Percentiles rank a stretch among this genome's conserved stretches.
phyloP scores from a whole-genome alignment of 2,797 vertebrate genomes.

The Hemitrygon akajei region DNA sequence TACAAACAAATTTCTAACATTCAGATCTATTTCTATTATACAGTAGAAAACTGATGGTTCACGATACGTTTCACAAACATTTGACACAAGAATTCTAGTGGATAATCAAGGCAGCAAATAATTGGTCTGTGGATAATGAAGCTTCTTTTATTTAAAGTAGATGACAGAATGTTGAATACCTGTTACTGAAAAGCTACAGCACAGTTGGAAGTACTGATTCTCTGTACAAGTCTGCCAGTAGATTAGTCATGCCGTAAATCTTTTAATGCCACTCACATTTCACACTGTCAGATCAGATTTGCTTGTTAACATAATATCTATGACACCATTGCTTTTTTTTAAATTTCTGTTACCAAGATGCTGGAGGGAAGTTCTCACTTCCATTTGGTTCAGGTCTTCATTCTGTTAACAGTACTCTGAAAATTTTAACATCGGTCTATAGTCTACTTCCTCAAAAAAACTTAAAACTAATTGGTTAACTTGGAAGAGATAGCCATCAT shows the following conservation, averaged over 20 bases:
- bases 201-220: not conserved
- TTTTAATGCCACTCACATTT: not conserved
- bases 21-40: not conserved
- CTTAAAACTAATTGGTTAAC: too few species aligned
- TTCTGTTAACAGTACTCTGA: not conserved
- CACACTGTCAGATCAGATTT: not conserved
- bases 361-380: too few species aligned
- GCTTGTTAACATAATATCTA: not conserved
- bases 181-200: not conserved
- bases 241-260: not conserved
- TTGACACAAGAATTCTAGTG: not conserved
- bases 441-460: not conserved
- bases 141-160: not conserved
- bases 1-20: not conserved
- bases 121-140: not conserved
- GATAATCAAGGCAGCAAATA: not conserved
- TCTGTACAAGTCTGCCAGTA: not conserved
- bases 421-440: not conserved
- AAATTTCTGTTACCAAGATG: not conserved
- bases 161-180: not conserved
- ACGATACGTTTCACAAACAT: not conserved
- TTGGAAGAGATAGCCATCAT: too few species aligned
- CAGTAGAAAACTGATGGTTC: not conserved
- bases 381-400: not conserved
- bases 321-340: not conserved